A percentile compares a stretch with the other conserved stretches of the same genome.
These are phyloP conservation scores for Ridgeia piscesae DNA, from an alignment of 1,140 invertebrate species.

Conservation along the genomic window DNA sequence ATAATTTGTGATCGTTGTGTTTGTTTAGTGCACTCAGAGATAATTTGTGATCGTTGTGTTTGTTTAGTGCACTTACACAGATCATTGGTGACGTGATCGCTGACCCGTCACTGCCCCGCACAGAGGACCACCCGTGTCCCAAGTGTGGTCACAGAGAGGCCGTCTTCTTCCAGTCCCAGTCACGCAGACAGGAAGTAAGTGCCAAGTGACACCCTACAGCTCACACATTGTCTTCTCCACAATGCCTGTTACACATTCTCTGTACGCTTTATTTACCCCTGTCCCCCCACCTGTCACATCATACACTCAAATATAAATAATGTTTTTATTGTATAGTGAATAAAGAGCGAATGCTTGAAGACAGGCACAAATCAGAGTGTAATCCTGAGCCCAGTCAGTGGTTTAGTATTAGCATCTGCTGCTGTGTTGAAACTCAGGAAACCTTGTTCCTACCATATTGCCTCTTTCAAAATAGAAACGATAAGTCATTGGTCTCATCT, in stretches of 20 bases:
- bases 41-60: background rate
- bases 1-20: background rate
- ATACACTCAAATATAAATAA: too few relatives aligned
- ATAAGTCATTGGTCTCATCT: too few relatives aligned
- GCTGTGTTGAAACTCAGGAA: too few relatives aligned
- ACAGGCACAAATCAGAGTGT: too few relatives aligned
- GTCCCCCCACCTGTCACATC: too few relatives aligned
- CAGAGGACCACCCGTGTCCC: conserved; percentile 97
- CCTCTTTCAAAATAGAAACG: too few relatives aligned
- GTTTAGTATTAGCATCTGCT: too few relatives aligned
- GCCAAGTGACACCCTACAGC: background rate
- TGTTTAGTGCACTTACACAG: conserved; percentile 85
- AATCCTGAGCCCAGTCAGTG: too few relatives aligned
- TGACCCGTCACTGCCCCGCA: conserved; percentile 95
- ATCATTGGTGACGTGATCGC: conserved; percentile 97
- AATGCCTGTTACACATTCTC: background rate
- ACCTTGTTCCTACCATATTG: too few relatives aligned
- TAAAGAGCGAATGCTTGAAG: too few relatives aligned
- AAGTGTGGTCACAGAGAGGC: conserved; percentile 91
- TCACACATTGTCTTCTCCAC: background rate
- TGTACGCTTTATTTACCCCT: background rate
- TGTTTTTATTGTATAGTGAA: too few relatives aligned
- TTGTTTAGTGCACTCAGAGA: background rate
- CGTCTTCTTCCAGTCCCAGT: conserved; percentile 93
- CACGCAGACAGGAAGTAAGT: conserved; percentile 81